A percentile compares a stretch with the other conserved stretches of the same genome.
Evolutionary conservation across 2,113 vertebrate genomes (phyloP).

Genomic region (Centrocercus urophasianus): DNA sequence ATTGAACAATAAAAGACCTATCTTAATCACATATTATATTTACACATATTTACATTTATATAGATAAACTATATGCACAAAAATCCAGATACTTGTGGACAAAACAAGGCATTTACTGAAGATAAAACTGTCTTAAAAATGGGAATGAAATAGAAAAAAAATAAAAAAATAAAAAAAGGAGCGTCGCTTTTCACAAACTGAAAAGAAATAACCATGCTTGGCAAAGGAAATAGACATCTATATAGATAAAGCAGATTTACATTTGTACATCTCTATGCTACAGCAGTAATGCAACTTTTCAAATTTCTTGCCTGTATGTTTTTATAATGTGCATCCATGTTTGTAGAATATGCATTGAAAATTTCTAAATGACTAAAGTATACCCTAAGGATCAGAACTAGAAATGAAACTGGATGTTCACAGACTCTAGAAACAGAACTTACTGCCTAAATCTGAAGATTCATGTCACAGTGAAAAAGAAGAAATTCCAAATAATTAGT

Average conservation of each 20-base stretch:
- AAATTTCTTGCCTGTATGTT: not conserved
- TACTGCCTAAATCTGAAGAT: not conserved
- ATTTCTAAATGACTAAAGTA: not conserved
- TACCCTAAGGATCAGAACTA: not conserved
- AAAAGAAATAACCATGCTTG: not conserved
- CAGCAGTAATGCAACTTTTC: not conserved
- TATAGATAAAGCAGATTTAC: not conserved
- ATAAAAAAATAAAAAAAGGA: not conserved
- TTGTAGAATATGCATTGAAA: not conserved
- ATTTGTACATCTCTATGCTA: not conserved
- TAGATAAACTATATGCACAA: not conserved
- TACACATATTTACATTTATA: not conserved
- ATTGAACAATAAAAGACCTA: not conserved
- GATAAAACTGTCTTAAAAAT: not conserved
- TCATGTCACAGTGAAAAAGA: not conserved
- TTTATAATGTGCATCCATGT: not conserved
- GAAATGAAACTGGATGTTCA: not conserved
- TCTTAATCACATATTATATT: not conserved
- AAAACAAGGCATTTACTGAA: not conserved
- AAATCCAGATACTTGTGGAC: not conserved
- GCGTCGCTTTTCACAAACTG: not conserved
- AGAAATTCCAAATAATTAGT: not conserved
- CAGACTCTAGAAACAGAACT: not conserved
- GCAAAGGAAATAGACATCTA: not conserved
- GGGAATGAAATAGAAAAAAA: accelerated